These are phyloP conservation scores for Listronotus bonariensis DNA, from an alignment of 1,140 invertebrate species.

Conservation along the genomic window DNA sequence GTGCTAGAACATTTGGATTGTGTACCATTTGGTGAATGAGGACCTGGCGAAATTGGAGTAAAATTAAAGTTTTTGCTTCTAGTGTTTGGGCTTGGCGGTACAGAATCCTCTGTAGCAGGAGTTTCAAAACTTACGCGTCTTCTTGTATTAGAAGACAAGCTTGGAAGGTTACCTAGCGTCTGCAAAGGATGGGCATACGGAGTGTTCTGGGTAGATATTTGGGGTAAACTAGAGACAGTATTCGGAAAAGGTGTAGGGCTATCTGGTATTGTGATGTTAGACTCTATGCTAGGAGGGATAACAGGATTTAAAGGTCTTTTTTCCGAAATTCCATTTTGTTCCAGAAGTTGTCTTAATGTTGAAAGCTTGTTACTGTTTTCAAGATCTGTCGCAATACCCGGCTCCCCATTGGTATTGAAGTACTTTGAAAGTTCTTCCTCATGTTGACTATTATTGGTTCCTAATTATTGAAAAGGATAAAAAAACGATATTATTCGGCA, in stretches of 20 bases:
- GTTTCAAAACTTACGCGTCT: slow-evolving; percentile 68
- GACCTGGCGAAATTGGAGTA: slow-evolving; percentile 65
- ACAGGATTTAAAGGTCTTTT: slow-evolving; percentile 30
- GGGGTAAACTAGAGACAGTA: slow-evolving; percentile 19
- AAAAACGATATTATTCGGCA: not conserved
- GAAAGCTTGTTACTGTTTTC: slow-evolving; percentile 66
- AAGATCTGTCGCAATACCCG: slow-evolving; percentile 22
- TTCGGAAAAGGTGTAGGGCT: slow-evolving; percentile 5
- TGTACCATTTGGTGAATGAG: slow-evolving; percentile 63
- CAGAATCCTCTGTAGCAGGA: slow-evolving; percentile 54
- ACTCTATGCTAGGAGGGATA: slow-evolving; percentile 26
- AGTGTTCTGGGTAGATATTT: not conserved
- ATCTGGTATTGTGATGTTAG: slow-evolving; percentile 10
- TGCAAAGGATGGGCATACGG: slow-evolving; percentile 7
- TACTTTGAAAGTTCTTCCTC: slow-evolving; percentile 80
- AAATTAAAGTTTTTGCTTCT: slow-evolving; percentile 81
- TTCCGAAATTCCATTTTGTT: slow-evolving; percentile 58
- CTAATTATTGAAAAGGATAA: slow-evolving; percentile 52
- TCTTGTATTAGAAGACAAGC: slow-evolving; percentile 47
- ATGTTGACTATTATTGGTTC: slow-evolving; percentile 76
- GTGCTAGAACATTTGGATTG: slow-evolving; percentile 62
- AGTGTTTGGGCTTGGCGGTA: slow-evolving; percentile 63
- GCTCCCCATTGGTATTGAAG: slow-evolving; percentile 57
- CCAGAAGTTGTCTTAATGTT: slow-evolving; percentile 71
- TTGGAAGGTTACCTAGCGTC: slow-evolving; percentile 19